Base-by-base conservation (phyloP, 1,140 invertebrate genomes). In the Cyrtorhinus lividipennis region DNA sequence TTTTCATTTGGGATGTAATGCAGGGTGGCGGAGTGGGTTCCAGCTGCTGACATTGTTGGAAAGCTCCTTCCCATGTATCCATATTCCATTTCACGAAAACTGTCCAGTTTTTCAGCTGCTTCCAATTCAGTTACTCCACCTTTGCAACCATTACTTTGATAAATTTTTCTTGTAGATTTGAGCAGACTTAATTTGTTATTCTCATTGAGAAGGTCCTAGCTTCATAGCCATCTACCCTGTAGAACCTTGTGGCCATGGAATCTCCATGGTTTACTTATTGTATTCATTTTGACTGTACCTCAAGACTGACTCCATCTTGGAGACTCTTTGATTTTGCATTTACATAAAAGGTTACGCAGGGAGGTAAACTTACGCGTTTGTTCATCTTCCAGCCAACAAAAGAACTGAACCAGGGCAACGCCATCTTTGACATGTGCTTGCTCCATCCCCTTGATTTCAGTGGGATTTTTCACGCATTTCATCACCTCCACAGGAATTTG, bases 1-100 rank as follows among this genome's bases (percentile, higher is more conserved):
- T 84, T 81, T 56, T 77, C 69, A 1, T 79, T 74, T 1, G 91
- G 85, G 60, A 77, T 72, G 75, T 99, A 99, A 77, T 99, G 96
- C 69, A 98, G 95, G 12, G 98, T 83, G 15, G 95, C 92, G 12
- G 84, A 92, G 76, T 99, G 90, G 26, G 89, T 80, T 1, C 95
- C 95, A 12, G 83, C 84, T 0, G 88, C 85, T 38, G 92, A 92
- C 56, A 99, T 98, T 0, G 95, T 98, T 20, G 81, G 76, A 76
- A 99, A 99, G 71, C 94, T 97, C 0, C 87, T 78, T 2, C 90
- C 90, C 62, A 93, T 80, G 75, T 85, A 98, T 70, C 88, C 78
- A 15, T 84, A 77, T 68, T 90, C 83, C n/a, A 72, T 88, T 83
- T 76, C 77, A 70, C 92, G 79, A 65, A 94, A 89, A 67, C 85